Conservation (phyloP, 2,888 invertebrate genomes). For the Drosophila dives region DNA sequence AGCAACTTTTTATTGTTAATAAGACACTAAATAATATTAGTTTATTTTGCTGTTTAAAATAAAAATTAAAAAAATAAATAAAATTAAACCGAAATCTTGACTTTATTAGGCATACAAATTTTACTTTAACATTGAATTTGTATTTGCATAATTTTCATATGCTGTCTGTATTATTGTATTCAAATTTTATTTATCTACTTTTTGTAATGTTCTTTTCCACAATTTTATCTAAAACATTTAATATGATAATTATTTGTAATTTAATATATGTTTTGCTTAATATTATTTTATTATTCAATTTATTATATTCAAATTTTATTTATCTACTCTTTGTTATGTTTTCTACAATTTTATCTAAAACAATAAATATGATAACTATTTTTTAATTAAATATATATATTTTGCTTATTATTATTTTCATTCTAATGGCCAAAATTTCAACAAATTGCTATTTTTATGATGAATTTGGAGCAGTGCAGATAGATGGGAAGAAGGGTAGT, state of each 20-base stretch:
- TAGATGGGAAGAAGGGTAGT: no score
- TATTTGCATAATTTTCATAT: neutral
- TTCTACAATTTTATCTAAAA: no score
- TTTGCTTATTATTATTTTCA: neutral
- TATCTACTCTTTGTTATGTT: no score
- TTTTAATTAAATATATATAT: neutral
- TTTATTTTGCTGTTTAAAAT: neutral
- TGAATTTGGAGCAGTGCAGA: conserved; percentile 10
- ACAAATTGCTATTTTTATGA: conserved; percentile 25
- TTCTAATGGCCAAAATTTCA: conserved; percentile 17
- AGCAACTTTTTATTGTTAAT: neutral
- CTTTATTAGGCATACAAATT: neutral
- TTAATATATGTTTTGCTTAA: neutral
- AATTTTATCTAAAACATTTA: neutral
- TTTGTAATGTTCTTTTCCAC: neutral
- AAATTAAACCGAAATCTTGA: neutral
- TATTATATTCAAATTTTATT: neutral
- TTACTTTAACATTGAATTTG: neutral
- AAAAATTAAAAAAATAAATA: no score
- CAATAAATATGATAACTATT: no score
- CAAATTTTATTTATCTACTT: neutral
- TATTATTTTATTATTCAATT: neutral
- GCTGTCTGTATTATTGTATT: neutral
- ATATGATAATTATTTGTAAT: neutral
- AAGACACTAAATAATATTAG: neutral